Base-by-base conservation (phyloP, 2,888 invertebrate species). In the Elysia crispata region DNA sequence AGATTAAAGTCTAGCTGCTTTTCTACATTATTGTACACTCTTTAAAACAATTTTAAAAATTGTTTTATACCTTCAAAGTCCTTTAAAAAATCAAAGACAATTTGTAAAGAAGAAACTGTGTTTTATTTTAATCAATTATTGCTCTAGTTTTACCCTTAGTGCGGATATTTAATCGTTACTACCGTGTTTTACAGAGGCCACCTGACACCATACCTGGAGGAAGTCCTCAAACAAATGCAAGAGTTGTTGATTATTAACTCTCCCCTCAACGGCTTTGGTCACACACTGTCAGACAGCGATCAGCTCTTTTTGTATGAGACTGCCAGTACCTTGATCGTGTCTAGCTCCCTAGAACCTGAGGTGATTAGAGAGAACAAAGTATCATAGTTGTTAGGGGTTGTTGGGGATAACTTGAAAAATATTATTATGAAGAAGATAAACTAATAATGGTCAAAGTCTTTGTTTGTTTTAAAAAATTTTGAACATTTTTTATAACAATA, bases 291-390 rank as follows among this genome's bases (percentile, higher is more conserved):
- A 0, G 87, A 92, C 33, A 94, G 94, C 82, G 94, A 94, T 86
- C 94, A 94, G 88, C 90, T 94, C 70, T 94, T 93, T 86, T 87
- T 94, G 54, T 94, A 93, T 85, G 94, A 94, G 91, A 93, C 94
- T 1, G 93, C 93, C 54, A 93, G 94, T 1, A 92, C 93, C 57
- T 89, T 94, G 8, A 93, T 94, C 76, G 93, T 94, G 1, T 92
- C 93, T 79, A 93, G 93, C 82, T 91, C 92, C 81, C 91, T 93
- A 60, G 89, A 92, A 20, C 87, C 92, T 23, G 91, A 93, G 89
- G 93, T 93, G 86, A 81, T 41, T 41, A 41, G 5, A 41, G 41
- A 41, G 41, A 41, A 6, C 11, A 41, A 41, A 41, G 41, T 41
- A 11, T 41, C 5, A 41, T 41, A 3, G 41, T 11, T 41, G 11